Evolutionary conservation across 2,888 invertebrate species (phyloP), one percentile per base, ranked within the genome.

Genomic region (Platycnemis pennipes): DNA sequence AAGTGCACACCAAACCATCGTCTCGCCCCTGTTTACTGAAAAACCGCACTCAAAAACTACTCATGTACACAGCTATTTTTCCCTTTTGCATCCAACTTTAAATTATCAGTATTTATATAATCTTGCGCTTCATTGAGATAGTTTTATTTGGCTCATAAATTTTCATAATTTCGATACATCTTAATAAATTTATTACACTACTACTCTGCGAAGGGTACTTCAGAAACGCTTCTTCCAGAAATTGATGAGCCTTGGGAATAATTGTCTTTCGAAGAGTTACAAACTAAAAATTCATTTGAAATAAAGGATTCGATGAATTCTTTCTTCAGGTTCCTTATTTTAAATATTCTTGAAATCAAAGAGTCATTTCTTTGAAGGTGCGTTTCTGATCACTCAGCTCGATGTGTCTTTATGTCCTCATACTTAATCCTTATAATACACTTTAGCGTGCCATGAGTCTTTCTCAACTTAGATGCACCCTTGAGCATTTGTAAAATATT

Each of bases 381-480:
- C 91, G 63, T 91, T 91, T 91, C 91, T 91, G 91, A 91, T n/a
- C 53, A 91, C 91, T 63, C 91, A n/a, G 91, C 91, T 63, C 91
- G 56, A 63, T 89, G 53, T 53, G 49, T 89, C 49, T 89, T 63
- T 91, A 45, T 91, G 91, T 91, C 91, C 44, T 63, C 63, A 44
- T 63, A 63, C 77, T 37, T 77, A 77, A 77, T 37, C 31, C 37
- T 77, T 77, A 77, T 77, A 37, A 77, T 77, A 77, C 77, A 77
- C 77, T 26, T 26, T 77, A 77, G 77, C 37, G 77, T 77, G 77
- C 77, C 77, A 77, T 77, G 77, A 77, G 77, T 77, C 77, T 77
- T 37, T 77, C 77, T 77, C 77, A 77, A 77, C 77, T 63, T 63
- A 63, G 91, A 91, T 69, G 91, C 69, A 91, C 91, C 42, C 91